Conservation (phyloP, 2,113 vertebrate genomes). For the Microtus pennsylvanicus region DNA sequence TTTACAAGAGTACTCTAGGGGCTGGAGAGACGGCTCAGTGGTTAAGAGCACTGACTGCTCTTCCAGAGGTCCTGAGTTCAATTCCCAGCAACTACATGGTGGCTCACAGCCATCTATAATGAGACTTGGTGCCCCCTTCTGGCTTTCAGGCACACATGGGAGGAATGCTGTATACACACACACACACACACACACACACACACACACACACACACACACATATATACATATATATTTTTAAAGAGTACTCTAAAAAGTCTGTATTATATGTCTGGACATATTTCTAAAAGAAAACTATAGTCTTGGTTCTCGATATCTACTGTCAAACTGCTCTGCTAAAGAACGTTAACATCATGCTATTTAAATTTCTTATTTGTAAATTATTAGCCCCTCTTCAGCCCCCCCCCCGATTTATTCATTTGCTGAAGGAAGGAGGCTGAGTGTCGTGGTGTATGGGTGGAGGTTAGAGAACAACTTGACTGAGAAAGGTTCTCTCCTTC, state of each 20-base stretch:
- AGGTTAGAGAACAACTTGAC: background rate
- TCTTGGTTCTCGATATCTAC: background rate
- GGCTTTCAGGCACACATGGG: no score
- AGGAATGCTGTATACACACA: no score
- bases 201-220: no score
- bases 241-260: background rate
- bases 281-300: conserved; percentile 38
- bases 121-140: no score
- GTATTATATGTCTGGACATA: background rate
- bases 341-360: background rate
- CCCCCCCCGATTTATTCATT: background rate
- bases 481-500: background rate
- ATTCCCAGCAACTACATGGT: no score
- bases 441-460: background rate
- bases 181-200: no score
- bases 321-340: background rate
- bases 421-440: background rate
- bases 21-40: no score
- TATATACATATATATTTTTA: no score
- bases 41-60: no score
- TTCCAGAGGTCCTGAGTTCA: no score
- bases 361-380: background rate
- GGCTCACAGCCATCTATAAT: no score
- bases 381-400: background rate
- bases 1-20: background rate